These are phyloP conservation scores for Gallinago stenura DNA, from an alignment of 2,797 vertebrate genomes.

Conservation along the genomic window DNA sequence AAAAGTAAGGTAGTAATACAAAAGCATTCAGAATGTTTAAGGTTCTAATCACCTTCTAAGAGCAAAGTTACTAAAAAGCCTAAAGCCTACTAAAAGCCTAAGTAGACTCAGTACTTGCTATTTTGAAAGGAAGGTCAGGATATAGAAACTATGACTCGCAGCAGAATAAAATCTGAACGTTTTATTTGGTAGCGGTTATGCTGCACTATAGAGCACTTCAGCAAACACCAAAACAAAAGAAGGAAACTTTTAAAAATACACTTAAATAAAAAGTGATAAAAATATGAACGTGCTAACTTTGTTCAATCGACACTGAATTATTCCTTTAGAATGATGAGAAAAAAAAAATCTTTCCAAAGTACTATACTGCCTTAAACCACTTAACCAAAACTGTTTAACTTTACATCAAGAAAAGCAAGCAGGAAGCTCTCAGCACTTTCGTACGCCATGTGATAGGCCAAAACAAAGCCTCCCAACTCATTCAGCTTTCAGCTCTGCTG, in stretches of 20 bases:
- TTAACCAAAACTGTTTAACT: neutral
- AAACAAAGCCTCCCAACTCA: neutral
- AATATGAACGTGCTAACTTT: neutral
- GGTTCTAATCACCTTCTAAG: neutral
- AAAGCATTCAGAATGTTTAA: neutral
- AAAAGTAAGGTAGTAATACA: neutral
- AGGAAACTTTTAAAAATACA: neutral
- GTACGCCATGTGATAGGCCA: neutral
- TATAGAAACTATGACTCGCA: neutral
- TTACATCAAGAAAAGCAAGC: neutral
- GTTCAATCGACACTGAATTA: neutral
- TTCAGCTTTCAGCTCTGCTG: neutral
- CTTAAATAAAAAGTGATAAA: neutral
- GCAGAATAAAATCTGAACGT: neutral
- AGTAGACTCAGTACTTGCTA: neutral
- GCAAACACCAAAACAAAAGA: neutral
- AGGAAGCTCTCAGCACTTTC: neutral
- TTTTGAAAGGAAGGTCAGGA: neutral
- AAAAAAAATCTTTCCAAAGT: neutral
- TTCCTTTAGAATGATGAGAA: neutral
- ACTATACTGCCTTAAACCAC: neutral
- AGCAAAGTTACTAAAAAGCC: neutral
- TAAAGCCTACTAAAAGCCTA: neutral
- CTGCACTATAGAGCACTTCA: neutral
- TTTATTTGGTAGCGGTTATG: neutral